Percentiles rank a stretch among this genome's conserved stretches.
phyloP scores from a whole-genome alignment of 2,888 invertebrate species.

The Melolontha melolontha region DNA sequence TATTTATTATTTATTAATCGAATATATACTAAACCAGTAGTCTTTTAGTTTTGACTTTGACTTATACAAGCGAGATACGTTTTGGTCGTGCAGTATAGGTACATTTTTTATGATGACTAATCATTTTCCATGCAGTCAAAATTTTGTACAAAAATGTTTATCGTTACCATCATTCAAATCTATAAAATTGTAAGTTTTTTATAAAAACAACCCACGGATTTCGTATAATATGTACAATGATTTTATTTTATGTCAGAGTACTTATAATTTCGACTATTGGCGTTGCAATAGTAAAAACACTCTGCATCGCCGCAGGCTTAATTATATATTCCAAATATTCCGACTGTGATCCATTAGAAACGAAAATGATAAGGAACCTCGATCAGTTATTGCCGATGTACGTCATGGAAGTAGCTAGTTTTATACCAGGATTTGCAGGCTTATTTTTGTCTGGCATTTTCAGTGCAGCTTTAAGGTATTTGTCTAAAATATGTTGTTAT shows the following conservation, averaged over 20 bases:
- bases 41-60: slow-evolving; percentile 70
- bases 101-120: slow-evolving; percentile 69
- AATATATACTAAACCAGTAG: too few species aligned
- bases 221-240: too few species aligned
- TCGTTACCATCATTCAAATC: slow-evolving; percentile 69
- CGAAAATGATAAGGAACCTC: slow-evolving; percentile 69
- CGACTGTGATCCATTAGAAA: slow-evolving; percentile 73
- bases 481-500: too few species aligned
- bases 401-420: slow-evolving; percentile 75
- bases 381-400: slow-evolving; percentile 76
- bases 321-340: slow-evolving; percentile 74
- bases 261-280: slow-evolving; percentile 59
- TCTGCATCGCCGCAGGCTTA: slow-evolving; percentile 72
- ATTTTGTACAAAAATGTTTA: slow-evolving; percentile 72
- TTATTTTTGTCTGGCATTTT: slow-evolving; percentile 81
- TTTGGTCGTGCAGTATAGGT: slow-evolving; percentile 72
- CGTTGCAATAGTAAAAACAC: slow-evolving; percentile 69
- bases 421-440: slow-evolving; percentile 78
- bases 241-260: slow-evolving; percentile 32
- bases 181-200: slow-evolving; percentile 35
- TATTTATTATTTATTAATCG: too few species aligned
- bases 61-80: slow-evolving; percentile 71
- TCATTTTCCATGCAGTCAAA: slow-evolving; percentile 70
- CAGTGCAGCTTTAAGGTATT: slow-evolving; percentile 72
- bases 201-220: slow-evolving; percentile 19